Conservation (phyloP, 2,113 vertebrate species). For the Paradoxurus hermaphroditus region DNA sequence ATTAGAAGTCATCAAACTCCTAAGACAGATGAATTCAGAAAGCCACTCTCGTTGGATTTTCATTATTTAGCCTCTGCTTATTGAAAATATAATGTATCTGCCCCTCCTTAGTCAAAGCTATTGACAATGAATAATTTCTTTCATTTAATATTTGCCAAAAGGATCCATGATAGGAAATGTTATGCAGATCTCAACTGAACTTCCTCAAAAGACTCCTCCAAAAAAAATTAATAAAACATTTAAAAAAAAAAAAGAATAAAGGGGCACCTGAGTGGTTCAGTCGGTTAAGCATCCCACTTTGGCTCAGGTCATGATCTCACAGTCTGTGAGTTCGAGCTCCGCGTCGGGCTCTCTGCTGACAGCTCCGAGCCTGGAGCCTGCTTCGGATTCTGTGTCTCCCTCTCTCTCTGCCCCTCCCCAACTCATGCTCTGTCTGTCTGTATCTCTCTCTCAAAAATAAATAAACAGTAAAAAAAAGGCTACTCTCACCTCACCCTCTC, state of each 20-base stretch:
- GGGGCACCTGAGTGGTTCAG: no score
- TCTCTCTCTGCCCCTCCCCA: no score
- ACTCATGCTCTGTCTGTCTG: no score
- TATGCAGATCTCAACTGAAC: not conserved
- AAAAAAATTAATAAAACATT: no score
- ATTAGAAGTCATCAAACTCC: not conserved
- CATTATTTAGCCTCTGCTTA: not conserved
- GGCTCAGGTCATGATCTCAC: no score
- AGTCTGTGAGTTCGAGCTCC: no score
- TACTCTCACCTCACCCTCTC: not conserved
- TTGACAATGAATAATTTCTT: not conserved
- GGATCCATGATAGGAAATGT: not conserved
- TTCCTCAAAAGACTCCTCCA: not conserved
- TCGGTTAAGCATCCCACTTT: no score
- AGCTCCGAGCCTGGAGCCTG: no score
- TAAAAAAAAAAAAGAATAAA: no score
- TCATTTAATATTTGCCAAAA: constrained; percentile 13
- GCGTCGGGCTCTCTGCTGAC: no score
- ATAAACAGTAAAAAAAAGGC: not conserved
- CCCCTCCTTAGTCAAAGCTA: not conserved
- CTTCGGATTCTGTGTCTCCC: no score
- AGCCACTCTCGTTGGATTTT: not conserved
- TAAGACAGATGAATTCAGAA: not conserved
- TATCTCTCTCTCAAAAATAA: no score
- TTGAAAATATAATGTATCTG: not conserved